Base-by-base conservation (phyloP, 2,113 vertebrate genomes). In the Numenius arquata region DNA sequence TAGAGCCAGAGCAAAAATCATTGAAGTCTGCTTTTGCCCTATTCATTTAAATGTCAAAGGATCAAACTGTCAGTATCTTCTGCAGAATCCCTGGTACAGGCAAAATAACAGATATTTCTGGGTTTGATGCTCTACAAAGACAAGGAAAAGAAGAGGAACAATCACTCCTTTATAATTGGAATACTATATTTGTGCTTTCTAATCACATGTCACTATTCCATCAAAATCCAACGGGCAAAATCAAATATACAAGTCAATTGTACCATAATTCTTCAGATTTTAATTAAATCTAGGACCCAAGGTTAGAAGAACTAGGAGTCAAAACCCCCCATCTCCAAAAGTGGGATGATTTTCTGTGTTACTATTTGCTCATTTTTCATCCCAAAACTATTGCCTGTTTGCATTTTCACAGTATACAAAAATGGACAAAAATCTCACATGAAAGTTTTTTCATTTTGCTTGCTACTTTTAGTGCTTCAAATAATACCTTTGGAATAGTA, bases 41-140 rank as follows among this genome's bases (percentile, higher is more conserved):
- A 45, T 89, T 96, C 23, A 78, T 90, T 94, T 93, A 80, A 90
- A 74, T 93, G 90, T 71, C 75, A 80, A 80, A 81, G 30, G 56
- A 95, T 93, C 85, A 94, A 94, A 70, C 48, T 67, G 38, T 84
- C 65, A 75, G 43, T 56, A 23, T 84, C 56, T 93, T 68, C 56
- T 81, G 8, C 34, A 83, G 14, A 77, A 23, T 78, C 61, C 19
- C 22, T 71, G 48, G 27, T 41, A n/a, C 9, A 68, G 30, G 36
- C 11, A 92, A 96, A 91, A 75, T 59, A 77, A 41, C 30, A 78
- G 38, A n/a, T 83, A 85, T 89, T 92, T 95, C 63, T 48, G 18
- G 34, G 21, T 56, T 77, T 84, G 53, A 78, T 77, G 8, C 5
- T 72, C 12, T 72, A 30, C 18, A 55, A 73, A 93, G 38, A n/a